Evolutionary conservation across 30 jellyfish, hydroid and myxozoan genomes (phyloP), one percentile per base, ranked within the genome.

Genomic region (Cassiopea xamachana): DNA sequence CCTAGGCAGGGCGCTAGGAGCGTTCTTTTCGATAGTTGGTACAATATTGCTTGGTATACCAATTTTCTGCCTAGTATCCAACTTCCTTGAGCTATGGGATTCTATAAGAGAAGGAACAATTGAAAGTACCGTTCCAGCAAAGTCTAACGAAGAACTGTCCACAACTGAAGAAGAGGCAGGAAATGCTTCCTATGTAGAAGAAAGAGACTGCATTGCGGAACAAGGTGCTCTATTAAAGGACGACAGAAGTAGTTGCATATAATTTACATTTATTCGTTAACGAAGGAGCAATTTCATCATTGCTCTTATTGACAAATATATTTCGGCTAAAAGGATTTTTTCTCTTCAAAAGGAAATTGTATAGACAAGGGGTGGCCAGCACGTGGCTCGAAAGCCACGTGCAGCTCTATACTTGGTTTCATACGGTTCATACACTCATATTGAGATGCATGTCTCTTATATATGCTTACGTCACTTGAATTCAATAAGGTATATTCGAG

Each of bases 11-110:
- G 72, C 88, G 7, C 15, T 93, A 14, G 98, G 98, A 7, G 97
- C 93, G 1, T 58, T 89, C 55, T 88, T 89, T 69, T 88, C 98
- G 6, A 74, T 93, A 45, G 61, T 89, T 79, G 98, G 98, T 1
- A 89, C 93, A 60, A 76, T 93, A 9, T 73, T 93, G 59, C 49
- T 93, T 50, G 98, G 98, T 1, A 73, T 93, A 44, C 98, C 98
- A 18, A 89, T 93, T 59, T 89, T 88, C 50, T 93, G 97, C 72
- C 76, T 93, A 5, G 98, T 93, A 12, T 93, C 97, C 12, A 93
- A 89, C 70, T 93, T 93, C 75, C 83, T 93, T 17, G 91, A 88
- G 60, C 76, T 93, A 60, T 93, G 98, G 98, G 98, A 93, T 39
- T 88, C 98, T 1, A 77, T 93, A 5, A 69, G 81, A 71, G 92